A percentile compares a stretch with the other conserved stretches of the same genome.
Conservation (phyloP, 2,797 vertebrate species). For the Tympanoctomys barrerae region DNA sequence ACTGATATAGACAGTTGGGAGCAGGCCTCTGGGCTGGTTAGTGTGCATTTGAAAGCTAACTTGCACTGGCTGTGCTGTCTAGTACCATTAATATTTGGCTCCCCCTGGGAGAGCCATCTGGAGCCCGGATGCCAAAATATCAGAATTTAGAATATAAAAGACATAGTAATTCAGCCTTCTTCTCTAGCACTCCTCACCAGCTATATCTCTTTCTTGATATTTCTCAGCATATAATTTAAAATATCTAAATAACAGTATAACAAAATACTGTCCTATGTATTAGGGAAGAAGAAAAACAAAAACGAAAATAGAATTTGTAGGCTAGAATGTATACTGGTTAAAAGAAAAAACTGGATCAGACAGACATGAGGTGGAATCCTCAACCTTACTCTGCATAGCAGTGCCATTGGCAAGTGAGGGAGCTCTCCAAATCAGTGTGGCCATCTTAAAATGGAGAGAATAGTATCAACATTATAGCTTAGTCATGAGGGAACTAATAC, state of each 20-base stretch:
- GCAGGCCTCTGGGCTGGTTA: neutral
- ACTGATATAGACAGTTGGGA: neutral
- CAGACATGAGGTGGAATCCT: neutral
- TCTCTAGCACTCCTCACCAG: neutral
- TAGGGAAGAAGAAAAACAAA: neutral
- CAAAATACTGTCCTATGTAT: neutral
- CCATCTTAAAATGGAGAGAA: neutral
- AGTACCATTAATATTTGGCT: neutral
- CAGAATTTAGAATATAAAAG: conserved; percentile 27
- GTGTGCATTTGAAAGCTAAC: neutral
- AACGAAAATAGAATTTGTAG: neutral
- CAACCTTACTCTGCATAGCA: neutral
- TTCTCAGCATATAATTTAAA: conserved; percentile 50
- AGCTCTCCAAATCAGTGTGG: neutral
- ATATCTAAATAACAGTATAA: neutral
- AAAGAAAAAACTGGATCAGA: neutral
- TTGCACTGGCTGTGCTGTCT: neutral
- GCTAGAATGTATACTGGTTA: neutral
- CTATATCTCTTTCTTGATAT: conserved; percentile 38
- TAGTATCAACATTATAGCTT: neutral
- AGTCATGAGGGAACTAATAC: neutral
- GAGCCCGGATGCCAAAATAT: neutral
- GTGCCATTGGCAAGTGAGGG: neutral
- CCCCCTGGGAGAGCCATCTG: neutral
- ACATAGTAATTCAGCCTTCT: neutral